Evolutionary conservation across 2,113 vertebrate species (phyloP).

Genomic region (Pedetes capensis): DNA sequence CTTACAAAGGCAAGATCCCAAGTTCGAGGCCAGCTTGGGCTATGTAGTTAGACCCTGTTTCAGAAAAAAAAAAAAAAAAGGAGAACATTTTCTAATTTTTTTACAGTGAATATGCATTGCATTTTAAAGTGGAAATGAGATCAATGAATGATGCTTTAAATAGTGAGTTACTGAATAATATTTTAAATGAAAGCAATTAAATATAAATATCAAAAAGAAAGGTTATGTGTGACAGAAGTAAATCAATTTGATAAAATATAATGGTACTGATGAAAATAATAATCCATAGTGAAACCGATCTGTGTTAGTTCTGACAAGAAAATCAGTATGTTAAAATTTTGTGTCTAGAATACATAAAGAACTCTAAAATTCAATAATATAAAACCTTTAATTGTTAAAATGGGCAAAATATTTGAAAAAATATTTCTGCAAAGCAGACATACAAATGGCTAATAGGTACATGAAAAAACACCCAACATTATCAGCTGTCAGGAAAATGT

Average conservation of each 20-base stretch:
- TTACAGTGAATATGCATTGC: not conserved
- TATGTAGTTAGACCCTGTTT: too few relatives aligned
- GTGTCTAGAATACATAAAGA: not conserved
- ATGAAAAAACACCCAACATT: not conserved
- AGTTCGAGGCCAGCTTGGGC: too few relatives aligned
- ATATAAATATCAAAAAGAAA: not conserved
- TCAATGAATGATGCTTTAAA: not conserved
- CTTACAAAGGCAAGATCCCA: too few relatives aligned
- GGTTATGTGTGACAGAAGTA: not conserved
- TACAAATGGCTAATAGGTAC: not conserved
- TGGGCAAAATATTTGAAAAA: not conserved
- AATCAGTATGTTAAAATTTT: not conserved
- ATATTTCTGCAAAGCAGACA: not conserved
- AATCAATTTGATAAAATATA: not conserved
- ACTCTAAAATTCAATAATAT: not conserved
- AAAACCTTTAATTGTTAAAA: not conserved
- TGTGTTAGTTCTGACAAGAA: not conserved
- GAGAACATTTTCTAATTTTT: not conserved
- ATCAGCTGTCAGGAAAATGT: not conserved
- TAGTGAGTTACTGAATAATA: not conserved
- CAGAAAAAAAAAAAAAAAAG: too few relatives aligned
- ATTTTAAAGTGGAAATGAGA: not conserved
- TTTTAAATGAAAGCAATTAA: not conserved
- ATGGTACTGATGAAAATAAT: not conserved
- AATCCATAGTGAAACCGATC: not conserved